Evolutionary conservation across 1,140 invertebrate species (phyloP).

Genomic region (Drosophila subobscura): DNA sequence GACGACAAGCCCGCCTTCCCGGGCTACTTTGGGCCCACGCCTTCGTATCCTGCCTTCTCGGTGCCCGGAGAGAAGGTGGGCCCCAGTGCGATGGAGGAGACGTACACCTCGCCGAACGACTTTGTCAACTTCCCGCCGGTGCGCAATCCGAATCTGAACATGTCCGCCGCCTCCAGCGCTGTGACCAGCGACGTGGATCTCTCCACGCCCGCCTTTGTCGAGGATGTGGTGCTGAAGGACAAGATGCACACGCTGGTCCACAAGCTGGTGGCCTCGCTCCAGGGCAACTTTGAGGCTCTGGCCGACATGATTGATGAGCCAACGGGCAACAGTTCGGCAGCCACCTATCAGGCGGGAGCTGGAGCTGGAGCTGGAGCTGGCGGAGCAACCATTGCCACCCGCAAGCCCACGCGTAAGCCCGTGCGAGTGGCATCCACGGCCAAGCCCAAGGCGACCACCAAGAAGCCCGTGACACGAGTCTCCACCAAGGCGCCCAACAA

Average conservation of each 20-base stretch:
- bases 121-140: slow-evolving; percentile 92
- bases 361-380: slow-evolving; percentile 50
- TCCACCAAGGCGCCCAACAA: slow-evolving; percentile 84
- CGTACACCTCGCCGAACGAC: slow-evolving; percentile 87
- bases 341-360: slow-evolving; percentile 45
- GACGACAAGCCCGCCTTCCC: slow-evolving; percentile 80
- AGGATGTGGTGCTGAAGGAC: slow-evolving; percentile 89
- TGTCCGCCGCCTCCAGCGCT: slow-evolving; percentile 86
- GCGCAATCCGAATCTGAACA: slow-evolving; percentile 91
- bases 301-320: slow-evolving; percentile 88
- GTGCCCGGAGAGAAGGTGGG: slow-evolving; percentile 75
- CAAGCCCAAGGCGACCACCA: slow-evolving; percentile 64
- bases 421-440: slow-evolving; percentile 65
- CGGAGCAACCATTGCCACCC: slow-evolving; percentile 48
- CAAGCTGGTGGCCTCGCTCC: slow-evolving; percentile 91
- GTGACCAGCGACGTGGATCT: slow-evolving; percentile 87
- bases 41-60: slow-evolving; percentile 76
- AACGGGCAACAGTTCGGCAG: slow-evolving; percentile 69
- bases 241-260: slow-evolving; percentile 92
- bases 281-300: slow-evolving; percentile 91
- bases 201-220: slow-evolving; percentile 89
- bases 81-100: slow-evolving; percentile 83
- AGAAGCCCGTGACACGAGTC: slow-evolving; percentile 83
- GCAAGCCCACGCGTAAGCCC: slow-evolving; percentile 50
- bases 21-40: slow-evolving; percentile 79